phyloP scores from a whole-genome alignment of 2,888 invertebrate species.

The Campopleginae sp. region DNA sequence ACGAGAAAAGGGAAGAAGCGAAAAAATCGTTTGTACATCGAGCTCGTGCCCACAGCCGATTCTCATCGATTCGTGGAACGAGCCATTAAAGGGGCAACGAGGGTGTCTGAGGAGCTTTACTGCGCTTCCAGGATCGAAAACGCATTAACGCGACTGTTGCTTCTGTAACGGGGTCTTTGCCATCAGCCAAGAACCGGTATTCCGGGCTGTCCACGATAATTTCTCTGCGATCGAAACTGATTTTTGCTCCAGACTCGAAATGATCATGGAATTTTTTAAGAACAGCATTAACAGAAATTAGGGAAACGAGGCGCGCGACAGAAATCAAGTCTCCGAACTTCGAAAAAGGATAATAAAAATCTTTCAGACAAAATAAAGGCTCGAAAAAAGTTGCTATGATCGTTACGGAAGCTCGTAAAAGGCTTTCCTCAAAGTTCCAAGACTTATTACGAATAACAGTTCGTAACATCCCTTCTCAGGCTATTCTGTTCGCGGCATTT shows the following conservation, averaged over 20 bases:
- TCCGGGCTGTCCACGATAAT: slow-evolving; percentile 31
- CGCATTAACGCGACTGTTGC: slow-evolving; percentile 73
- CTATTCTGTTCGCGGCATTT: slow-evolving; percentile 11
- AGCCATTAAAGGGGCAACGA: slow-evolving; percentile 75
- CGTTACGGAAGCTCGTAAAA: slow-evolving; percentile 49
- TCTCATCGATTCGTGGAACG: slow-evolving; percentile 76
- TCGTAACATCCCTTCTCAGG: slow-evolving; percentile 40
- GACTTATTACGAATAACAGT: slow-evolving; percentile 23
- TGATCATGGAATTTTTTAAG: not conserved
- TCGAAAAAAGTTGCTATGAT: not conserved
- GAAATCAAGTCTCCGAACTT: not conserved
- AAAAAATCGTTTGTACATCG: slow-evolving; percentile 38
- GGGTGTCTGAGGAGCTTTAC: slow-evolving; percentile 68
- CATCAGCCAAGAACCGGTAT: slow-evolving; percentile 55
- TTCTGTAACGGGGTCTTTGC: slow-evolving; percentile 61
- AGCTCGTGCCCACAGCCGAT: slow-evolving; percentile 63
- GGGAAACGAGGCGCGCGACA: not conserved
- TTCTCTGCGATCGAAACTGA: slow-evolving; percentile 1
- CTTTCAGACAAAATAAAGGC: not conserved
- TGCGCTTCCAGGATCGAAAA: slow-evolving; percentile 75
- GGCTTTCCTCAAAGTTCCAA: slow-evolving; percentile 46
- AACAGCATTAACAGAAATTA: no score
- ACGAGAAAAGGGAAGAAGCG: not conserved
- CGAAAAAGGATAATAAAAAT: not conserved
- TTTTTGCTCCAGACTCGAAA: not conserved